Evolutionary conservation across 2,888 invertebrate species (phyloP).

Genomic region (Diplolepis rosae): DNA sequence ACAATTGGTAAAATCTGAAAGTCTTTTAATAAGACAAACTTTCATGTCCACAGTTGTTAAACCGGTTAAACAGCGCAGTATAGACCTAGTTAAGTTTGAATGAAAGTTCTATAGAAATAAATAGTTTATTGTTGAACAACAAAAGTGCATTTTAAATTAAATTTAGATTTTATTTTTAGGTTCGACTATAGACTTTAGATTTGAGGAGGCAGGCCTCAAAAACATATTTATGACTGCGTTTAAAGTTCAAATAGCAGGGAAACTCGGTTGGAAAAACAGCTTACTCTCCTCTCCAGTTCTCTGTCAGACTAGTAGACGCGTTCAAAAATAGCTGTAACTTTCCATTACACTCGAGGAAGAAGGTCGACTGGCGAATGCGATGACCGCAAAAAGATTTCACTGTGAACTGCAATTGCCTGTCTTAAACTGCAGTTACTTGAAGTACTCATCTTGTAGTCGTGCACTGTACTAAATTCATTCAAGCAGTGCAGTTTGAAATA

Average conservation of each 20-base stretch:
- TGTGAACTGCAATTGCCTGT: constrained; percentile 35
- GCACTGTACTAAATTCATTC: constrained; percentile 24
- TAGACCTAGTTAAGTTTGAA: constrained; percentile 17
- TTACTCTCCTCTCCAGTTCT: constrained; percentile 10
- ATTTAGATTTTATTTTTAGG: background rate
- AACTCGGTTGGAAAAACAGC: constrained; percentile 19
- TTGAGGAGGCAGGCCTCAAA: too few relatives aligned
- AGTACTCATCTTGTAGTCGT: constrained; percentile 9
- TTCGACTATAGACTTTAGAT: background rate
- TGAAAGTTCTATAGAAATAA: constrained; percentile 11
- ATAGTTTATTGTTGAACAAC: background rate
- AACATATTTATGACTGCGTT: background rate
- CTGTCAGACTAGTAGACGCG: constrained; percentile 41
- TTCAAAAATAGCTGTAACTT: constrained; percentile 60
- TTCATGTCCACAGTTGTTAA: constrained; percentile 17
- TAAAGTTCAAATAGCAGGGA: background rate
- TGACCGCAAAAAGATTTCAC: constrained; percentile 50
- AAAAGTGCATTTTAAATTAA: background rate
- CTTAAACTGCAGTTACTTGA: background rate
- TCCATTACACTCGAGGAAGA: constrained; percentile 58
- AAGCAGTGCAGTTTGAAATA: constrained; percentile 19
- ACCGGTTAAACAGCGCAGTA: constrained; percentile 18
- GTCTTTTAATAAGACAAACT: constrained; percentile 22
- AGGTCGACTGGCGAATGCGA: constrained; percentile 55
- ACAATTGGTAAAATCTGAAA: constrained; percentile 27